These are phyloP conservation scores for Carlito syrichta DNA, from an alignment of 2,113 vertebrate species.

Conservation along the genomic window DNA sequence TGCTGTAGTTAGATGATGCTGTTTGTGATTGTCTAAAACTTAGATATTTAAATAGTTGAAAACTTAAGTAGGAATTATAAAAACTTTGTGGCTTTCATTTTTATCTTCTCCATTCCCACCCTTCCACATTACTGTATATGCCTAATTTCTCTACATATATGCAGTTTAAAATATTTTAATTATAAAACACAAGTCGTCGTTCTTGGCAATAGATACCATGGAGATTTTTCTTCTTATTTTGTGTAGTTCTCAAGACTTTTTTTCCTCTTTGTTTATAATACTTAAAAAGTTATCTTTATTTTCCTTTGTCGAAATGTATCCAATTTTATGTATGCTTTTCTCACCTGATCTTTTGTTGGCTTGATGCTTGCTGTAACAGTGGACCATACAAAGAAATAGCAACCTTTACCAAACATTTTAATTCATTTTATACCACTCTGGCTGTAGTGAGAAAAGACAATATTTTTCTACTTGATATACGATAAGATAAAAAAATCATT, in stretches of 20 bases:
- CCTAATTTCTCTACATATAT: neutral
- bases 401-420: neutral
- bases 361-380: neutral
- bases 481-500: neutral
- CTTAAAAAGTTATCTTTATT: neutral
- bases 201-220: neutral
- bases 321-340: neutral
- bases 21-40: neutral
- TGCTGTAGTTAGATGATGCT: neutral
- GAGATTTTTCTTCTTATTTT: constrained; percentile 15
- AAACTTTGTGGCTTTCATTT: neutral
- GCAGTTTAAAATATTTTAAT: constrained; percentile 19
- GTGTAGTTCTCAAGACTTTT: neutral
- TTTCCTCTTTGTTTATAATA: neutral
- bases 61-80: neutral
- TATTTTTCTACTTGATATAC: neutral
- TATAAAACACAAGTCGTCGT: neutral
- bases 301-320: neutral
- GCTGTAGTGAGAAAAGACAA: neutral
- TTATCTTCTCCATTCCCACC: neutral
- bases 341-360: neutral
- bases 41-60: neutral
- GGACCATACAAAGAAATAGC: neutral
- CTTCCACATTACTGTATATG: neutral
- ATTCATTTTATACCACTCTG: neutral